Evolutionary conservation across 2,888 invertebrate genomes (phyloP).

Genomic region (Drosophila prolongata): DNA sequence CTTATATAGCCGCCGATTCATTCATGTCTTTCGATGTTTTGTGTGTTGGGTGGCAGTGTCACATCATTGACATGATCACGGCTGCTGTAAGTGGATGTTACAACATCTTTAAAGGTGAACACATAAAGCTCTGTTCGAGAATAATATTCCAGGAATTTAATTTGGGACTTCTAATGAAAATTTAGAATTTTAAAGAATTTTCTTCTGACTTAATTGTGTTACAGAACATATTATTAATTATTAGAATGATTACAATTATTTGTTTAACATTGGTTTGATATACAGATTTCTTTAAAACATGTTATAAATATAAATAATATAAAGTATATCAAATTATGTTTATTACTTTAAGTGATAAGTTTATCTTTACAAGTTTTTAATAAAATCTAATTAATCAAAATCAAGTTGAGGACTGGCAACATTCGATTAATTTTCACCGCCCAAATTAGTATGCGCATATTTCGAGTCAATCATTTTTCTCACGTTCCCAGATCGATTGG

Average conservation of each 20-base stretch:
- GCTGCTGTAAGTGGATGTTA: constrained; percentile 52
- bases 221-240: too few relatives aligned
- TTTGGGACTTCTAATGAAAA: not conserved
- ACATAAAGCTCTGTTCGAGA: constrained; percentile 7
- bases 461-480: constrained; percentile 35
- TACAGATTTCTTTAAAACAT: too few relatives aligned
- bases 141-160: not conserved
- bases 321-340: too few relatives aligned
- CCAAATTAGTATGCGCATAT: constrained; percentile 1
- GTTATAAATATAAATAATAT: too few relatives aligned
- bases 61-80: constrained; percentile 69
- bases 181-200: too few relatives aligned
- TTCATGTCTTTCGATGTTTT: constrained; percentile 58
- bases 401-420: too few relatives aligned
- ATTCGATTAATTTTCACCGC: not conserved
- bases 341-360: too few relatives aligned
- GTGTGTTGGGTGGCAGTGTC: constrained; percentile 37
- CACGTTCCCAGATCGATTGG: constrained; percentile 50
- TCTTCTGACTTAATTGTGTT: too few relatives aligned
- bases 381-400: too few relatives aligned
- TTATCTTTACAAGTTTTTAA: too few relatives aligned
- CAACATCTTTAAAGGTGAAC: constrained; percentile 28
- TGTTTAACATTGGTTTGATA: too few relatives aligned
- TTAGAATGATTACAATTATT: too few relatives aligned
- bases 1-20: constrained; percentile 52